phyloP scores from a whole-genome alignment of 2,797 vertebrate genomes.

The Epinephelus awoara region DNA sequence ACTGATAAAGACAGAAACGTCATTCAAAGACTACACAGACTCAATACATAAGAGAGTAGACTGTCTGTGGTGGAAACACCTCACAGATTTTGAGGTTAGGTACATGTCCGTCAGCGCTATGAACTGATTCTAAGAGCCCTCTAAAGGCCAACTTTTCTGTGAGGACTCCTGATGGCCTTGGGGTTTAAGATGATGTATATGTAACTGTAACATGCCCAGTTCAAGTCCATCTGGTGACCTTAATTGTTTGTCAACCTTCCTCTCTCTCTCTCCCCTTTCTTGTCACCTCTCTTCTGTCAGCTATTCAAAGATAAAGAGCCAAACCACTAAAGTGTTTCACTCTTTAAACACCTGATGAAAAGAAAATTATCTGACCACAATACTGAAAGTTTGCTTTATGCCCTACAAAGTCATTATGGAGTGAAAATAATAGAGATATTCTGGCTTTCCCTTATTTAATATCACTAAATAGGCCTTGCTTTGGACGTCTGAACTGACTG shows the following conservation, averaged over 20 bases:
- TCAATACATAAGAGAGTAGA: too few species aligned
- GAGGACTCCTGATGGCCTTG: too few species aligned
- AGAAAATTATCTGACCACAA: neutral
- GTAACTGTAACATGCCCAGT: neutral
- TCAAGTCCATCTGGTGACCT: neutral
- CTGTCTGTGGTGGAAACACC: too few species aligned
- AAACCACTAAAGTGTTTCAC: too few species aligned
- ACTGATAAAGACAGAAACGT: too few species aligned
- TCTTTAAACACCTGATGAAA: neutral
- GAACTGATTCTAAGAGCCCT: fast-evolving
- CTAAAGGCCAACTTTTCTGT: too few species aligned
- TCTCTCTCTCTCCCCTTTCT: neutral
- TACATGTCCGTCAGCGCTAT: fast-evolving
- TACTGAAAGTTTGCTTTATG: neutral
- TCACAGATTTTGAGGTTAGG: too few species aligned
- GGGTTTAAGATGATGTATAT: neutral
- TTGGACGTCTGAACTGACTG: neutral
- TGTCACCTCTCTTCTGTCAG: neutral
- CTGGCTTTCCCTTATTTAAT: neutral
- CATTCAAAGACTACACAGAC: too few species aligned
- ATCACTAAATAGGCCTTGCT: neutral
- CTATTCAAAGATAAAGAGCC: neutral
- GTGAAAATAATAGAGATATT: neutral
- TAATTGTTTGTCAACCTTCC: neutral
- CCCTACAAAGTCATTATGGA: neutral